These are phyloP conservation scores for Cynodonichthys magdalenae DNA, from an alignment of 2,797 vertebrate genomes.

Conservation along the genomic window DNA sequence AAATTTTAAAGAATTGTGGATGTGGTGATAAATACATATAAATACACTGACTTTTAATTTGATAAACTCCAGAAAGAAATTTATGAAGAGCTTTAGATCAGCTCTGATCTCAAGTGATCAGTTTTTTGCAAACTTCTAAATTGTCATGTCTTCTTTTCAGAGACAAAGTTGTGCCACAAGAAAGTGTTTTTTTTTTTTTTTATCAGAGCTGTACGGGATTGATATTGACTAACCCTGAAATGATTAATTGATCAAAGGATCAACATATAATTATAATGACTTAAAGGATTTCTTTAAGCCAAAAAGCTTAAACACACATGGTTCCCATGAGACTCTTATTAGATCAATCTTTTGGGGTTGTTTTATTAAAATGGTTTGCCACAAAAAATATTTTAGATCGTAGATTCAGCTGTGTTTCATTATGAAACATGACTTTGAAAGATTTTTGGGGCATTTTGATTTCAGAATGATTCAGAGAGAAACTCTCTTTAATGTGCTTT, in stretches of 20 bases:
- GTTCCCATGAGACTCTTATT: conserved; percentile 27
- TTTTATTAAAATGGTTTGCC: conserved; percentile 42
- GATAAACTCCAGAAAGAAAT: background rate
- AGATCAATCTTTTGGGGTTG: conserved; percentile 20
- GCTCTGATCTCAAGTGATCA: background rate
- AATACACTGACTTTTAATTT: background rate
- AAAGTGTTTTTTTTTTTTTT: conserved; percentile 29
- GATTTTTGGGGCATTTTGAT: conserved; percentile 1
- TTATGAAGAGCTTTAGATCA: background rate
- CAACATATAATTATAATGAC: conserved; percentile 40
- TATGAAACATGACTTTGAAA: conserved; percentile 8
- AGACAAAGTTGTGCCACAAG: conserved; percentile 57
- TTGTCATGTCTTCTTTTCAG: conserved; percentile 9
- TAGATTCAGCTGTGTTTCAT: conserved; percentile 48
- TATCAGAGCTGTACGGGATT: conserved; percentile 21
- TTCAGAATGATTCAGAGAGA: background rate
- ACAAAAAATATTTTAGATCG: conserved; percentile 28
- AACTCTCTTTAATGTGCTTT: conserved; percentile 11
- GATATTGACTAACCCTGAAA: conserved; percentile 20
- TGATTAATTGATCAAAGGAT: conserved; percentile 34
- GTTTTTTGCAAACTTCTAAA: background rate
- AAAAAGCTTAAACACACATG: conserved; percentile 22
- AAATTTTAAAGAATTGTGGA: too few relatives aligned
- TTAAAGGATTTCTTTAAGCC: conserved; percentile 29
- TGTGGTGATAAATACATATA: too few relatives aligned